Percentiles rank a stretch among this genome's conserved stretches.
phyloP scores from a whole-genome alignment of 2,888 invertebrate genomes.

The Girardia tigrina region DNA sequence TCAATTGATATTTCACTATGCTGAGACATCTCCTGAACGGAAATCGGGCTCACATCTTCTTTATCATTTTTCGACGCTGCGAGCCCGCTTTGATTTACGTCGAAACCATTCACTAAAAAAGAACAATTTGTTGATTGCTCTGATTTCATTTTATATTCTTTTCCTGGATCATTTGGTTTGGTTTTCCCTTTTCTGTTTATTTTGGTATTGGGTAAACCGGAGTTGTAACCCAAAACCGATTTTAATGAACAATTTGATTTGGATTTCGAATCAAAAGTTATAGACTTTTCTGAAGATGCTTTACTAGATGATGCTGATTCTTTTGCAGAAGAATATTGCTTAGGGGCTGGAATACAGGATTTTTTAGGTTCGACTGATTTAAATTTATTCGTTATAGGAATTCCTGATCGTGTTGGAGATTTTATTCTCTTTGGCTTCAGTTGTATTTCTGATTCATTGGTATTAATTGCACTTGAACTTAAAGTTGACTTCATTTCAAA shows the following conservation, averaged over 20 bases:
- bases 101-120: conserved; percentile 35
- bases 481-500: not conserved
- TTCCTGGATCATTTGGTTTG: not conserved
- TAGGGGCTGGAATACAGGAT: not conserved
- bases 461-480: not conserved
- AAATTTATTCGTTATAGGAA: not conserved
- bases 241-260: conserved; percentile 15
- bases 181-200: not conserved
- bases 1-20: conserved; percentile 7
- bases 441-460: not conserved
- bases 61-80: conserved; percentile 30
- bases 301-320: not conserved
- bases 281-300: not conserved
- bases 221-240: not conserved
- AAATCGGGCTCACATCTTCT: conserved; percentile 7
- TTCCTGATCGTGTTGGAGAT: not conserved
- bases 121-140: not conserved
- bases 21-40: not conserved
- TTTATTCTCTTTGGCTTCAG: not conserved
- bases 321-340: not conserved
- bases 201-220: not conserved
- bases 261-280: not conserved
- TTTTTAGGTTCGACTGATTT: not conserved
- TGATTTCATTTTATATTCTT: not conserved
- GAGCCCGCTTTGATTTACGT: conserved; percentile 28